Evolutionary conservation across 2,888 invertebrate genomes (phyloP).

Genomic region (Chydorus sphaericus): DNA sequence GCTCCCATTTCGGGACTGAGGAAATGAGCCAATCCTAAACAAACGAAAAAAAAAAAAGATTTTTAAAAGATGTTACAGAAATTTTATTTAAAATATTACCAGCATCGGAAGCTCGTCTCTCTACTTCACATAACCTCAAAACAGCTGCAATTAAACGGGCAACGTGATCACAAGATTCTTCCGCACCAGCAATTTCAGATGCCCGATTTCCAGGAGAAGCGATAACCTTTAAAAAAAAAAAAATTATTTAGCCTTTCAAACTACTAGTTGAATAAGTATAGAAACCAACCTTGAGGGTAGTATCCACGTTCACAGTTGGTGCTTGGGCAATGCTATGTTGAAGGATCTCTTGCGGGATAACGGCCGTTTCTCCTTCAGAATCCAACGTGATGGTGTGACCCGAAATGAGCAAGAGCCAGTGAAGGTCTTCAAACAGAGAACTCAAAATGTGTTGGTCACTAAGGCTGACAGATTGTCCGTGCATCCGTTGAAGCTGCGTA

Average conservation of each 20-base stretch:
- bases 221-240: neutral
- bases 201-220: conserved; percentile 25
- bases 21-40: conserved; percentile 36
- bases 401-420: conserved; percentile 68
- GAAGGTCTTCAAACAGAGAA: conserved; percentile 69
- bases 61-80: neutral
- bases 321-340: conserved; percentile 42
- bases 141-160: conserved; percentile 50
- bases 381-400: conserved; percentile 38
- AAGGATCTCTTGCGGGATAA: conserved; percentile 50
- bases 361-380: conserved; percentile 46
- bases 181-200: conserved; percentile 27
- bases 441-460: conserved; percentile 34
- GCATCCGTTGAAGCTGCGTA: conserved; percentile 31
- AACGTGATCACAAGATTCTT: conserved; percentile 19
- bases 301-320: conserved; percentile 32
- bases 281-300: conserved; percentile 29
- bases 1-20: conserved; percentile 67
- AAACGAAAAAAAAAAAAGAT: too few species aligned
- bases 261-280: neutral
- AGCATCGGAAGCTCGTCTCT: conserved; percentile 53
- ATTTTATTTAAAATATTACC: conserved; percentile 26
- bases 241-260: neutral
- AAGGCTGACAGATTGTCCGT: conserved; percentile 24
- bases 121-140: conserved; percentile 56